phyloP scores from a whole-genome alignment of 1,140 invertebrate species.

The Drosophila quadrilineata region DNA sequence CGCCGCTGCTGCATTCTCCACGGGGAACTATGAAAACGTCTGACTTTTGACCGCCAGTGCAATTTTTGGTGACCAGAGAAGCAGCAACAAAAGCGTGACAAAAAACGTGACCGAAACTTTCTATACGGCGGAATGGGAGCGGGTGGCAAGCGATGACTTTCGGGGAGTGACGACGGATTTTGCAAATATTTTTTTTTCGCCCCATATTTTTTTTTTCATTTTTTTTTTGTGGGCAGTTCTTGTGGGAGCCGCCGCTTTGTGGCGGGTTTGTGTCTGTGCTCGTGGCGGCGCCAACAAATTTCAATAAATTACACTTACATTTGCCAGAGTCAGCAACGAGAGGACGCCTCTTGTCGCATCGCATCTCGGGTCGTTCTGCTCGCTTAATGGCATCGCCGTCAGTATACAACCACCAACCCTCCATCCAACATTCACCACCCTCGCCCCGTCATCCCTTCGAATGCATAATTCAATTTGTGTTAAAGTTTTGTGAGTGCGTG shows the following conservation, averaged over 20 bases:
- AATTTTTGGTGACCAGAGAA: constrained; percentile 52
- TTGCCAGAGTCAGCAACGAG: constrained; percentile 61
- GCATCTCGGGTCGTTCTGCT: constrained; percentile 18
- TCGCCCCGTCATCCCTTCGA: constrained; percentile 21
- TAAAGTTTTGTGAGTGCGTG: constrained; percentile 70
- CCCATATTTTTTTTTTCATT: not conserved
- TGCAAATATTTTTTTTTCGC: too few species aligned
- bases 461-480: constrained; percentile 76
- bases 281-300: constrained; percentile 64
- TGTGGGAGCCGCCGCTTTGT: constrained; percentile 39
- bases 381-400: constrained; percentile 41
- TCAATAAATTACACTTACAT: constrained; percentile 80
- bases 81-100: constrained; percentile 60
- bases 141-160: too few species aligned
- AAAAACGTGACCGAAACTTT: constrained; percentile 74
- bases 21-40: constrained; percentile 29
- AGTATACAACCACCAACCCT: not conserved
- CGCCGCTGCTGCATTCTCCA: too few species aligned
- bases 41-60: constrained; percentile 62
- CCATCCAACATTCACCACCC: not conserved
- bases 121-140: constrained; percentile 20
- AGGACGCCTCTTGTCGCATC: not conserved
- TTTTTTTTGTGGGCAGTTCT: too few species aligned
- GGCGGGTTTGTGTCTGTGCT: constrained; percentile 58
- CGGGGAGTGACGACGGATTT: too few species aligned